phyloP scores from a whole-genome alignment of 1,140 invertebrate genomes.

The Harlomillsia oculata region DNA sequence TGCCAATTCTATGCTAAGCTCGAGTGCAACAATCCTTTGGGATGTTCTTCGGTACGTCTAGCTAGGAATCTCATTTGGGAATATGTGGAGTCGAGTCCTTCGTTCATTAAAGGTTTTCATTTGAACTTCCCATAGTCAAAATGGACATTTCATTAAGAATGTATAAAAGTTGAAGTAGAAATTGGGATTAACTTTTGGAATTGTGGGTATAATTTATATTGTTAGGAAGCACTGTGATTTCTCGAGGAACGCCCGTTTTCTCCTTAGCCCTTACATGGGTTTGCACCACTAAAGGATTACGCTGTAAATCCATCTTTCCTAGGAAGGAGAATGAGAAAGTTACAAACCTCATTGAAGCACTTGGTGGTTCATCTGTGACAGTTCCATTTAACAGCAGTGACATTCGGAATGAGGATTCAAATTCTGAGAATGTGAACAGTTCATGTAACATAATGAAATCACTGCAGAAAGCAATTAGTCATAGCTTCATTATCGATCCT shows the following conservation, averaged over 20 bases:
- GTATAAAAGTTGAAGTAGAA: neutral
- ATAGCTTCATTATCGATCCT: no score
- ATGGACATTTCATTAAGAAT: neutral
- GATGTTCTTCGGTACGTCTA: neutral
- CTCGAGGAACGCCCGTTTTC: neutral
- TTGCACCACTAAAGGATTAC: slow-evolving; percentile 1
- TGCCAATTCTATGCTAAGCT: neutral
- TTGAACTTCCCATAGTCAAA: neutral
- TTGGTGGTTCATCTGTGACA: neutral
- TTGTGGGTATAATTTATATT: neutral
- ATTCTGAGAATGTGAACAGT: no score
- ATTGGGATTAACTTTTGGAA: no score
- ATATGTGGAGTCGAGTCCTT: neutral
- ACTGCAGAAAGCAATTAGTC: neutral
- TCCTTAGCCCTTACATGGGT: neutral
- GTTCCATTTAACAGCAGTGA: neutral
- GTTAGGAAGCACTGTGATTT: neutral
- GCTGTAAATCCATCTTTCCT: neutral
- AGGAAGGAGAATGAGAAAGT: neutral
- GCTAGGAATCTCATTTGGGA: neutral
- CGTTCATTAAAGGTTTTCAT: neutral
- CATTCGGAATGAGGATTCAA: neutral
- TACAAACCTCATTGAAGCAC: neutral
- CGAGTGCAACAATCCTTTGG: neutral
- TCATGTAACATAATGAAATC: neutral